phyloP scores from a whole-genome alignment of 2,888 invertebrate genomes.

The Platycnemis pennipes region DNA sequence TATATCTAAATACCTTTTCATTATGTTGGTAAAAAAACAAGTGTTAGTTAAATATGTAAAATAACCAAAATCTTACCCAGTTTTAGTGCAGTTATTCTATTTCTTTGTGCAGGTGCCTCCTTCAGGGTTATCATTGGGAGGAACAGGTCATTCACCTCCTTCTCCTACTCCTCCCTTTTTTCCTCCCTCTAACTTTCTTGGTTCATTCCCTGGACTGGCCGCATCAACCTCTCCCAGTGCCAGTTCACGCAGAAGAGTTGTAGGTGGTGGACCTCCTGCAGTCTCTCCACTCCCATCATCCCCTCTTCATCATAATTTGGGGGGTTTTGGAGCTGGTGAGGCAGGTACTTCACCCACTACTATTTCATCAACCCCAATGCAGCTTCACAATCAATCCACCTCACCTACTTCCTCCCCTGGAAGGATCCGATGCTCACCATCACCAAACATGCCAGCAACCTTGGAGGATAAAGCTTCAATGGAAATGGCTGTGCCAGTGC shows the following conservation, averaged over 20 bases:
- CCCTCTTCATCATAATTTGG: constrained; percentile 75
- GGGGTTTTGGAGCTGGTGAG: constrained; percentile 47
- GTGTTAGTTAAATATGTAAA: too few species aligned
- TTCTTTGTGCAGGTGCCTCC: neutral
- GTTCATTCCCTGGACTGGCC: constrained; percentile 77
- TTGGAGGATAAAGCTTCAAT: constrained; percentile 74
- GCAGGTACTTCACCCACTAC: constrained; percentile 28
- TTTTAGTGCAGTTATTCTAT: neutral
- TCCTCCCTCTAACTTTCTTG: constrained; percentile 78
- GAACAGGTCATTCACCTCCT: constrained; percentile 44
- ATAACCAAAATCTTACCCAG: too few species aligned
- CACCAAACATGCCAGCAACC: constrained; percentile 71
- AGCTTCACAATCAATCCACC: constrained; percentile 33
- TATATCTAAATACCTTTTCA: too few species aligned
- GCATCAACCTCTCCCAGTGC: constrained; percentile 74
- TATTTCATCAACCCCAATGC: constrained; percentile 16
- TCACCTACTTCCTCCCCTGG: constrained; percentile 55
- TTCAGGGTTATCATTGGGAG: constrained; percentile 38
- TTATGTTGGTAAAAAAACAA: too few species aligned
- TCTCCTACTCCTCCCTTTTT: constrained; percentile 71
- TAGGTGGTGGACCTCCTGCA: constrained; percentile 79
- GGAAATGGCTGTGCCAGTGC: constrained; percentile 75
- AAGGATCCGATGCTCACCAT: constrained; percentile 36
- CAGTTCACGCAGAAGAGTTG: constrained; percentile 74
- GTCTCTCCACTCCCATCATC: constrained; percentile 80